Percentiles rank a stretch among this genome's conserved stretches.
These are phyloP conservation scores for Eudyptes chrysolophus DNA, from an alignment of 2,113 vertebrate species.

Conservation along the genomic window DNA sequence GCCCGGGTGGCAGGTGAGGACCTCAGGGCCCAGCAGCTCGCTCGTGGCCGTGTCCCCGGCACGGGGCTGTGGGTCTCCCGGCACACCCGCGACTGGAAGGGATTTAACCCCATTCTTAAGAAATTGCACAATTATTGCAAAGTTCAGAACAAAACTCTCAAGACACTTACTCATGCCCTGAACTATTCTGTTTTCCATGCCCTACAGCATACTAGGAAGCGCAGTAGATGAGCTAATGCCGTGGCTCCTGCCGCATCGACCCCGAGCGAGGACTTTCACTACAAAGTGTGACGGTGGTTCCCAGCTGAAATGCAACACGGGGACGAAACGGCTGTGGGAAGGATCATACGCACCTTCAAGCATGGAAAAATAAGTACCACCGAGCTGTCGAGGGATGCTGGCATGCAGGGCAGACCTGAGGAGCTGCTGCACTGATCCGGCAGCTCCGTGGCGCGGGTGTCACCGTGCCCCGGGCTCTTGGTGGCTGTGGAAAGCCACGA, in stretches of 20 bases:
- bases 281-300: rapidly evolving
- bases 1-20: neutral
- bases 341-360: neutral
- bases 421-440: rapidly evolving
- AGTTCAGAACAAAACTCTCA: neutral
- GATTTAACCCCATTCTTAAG: neutral
- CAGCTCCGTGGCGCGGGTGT: rapidly evolving
- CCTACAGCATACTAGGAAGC: neutral
- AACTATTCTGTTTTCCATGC: neutral
- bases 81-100: neutral
- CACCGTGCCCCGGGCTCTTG: neutral
- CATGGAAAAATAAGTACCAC: rapidly evolving
- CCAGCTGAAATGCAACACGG: neutral
- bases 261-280: neutral
- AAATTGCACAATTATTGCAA: neutral
- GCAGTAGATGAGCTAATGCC: neutral
- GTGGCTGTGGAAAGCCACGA: neutral
- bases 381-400: neutral
- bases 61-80: neutral
- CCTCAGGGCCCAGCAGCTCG: neutral
- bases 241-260: rapidly evolving
- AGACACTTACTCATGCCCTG: neutral
- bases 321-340: neutral
- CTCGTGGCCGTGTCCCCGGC: rapidly evolving
- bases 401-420: neutral